These are phyloP conservation scores for Muntiacus reevesi DNA, from an alignment of 2,113 vertebrate genomes.

Conservation along the genomic window DNA sequence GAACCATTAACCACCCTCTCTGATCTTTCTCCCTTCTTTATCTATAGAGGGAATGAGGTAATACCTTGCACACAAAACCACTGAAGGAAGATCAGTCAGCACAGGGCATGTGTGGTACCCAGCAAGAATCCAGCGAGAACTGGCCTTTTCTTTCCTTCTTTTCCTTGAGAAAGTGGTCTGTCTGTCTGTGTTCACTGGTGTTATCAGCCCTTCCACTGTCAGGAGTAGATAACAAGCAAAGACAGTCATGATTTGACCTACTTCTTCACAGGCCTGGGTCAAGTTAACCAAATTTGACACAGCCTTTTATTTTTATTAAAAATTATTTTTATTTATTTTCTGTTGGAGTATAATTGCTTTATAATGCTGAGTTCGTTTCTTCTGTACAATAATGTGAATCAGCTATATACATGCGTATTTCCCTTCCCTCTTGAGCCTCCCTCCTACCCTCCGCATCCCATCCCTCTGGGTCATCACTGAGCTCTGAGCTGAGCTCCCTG, in stretches of 20 bases:
- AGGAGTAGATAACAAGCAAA: background rate
- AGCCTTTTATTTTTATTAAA: background rate
- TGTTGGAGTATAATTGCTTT: background rate
- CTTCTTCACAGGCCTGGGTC: background rate
- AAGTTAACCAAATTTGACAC: background rate
- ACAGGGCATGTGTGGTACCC: fast-evolving
- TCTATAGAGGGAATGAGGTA: too few species aligned
- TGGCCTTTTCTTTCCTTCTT: background rate
- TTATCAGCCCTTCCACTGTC: background rate
- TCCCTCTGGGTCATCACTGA: background rate
- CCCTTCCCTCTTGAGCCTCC: background rate
- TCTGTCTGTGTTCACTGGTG: background rate
- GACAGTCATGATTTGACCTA: background rate
- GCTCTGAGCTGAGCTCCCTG: background rate
- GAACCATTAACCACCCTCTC: background rate
- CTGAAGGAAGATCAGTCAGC: background rate
- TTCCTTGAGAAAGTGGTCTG: background rate
- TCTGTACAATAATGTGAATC: background rate
- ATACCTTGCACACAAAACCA: background rate
- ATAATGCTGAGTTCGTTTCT: background rate
- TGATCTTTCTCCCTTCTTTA: background rate
- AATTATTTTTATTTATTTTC: background rate
- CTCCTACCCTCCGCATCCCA: background rate
- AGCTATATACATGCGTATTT: background rate
- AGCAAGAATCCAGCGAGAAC: background rate